phyloP scores from a whole-genome alignment of 1,140 invertebrate genomes.

The Drosophila nasuta region DNA sequence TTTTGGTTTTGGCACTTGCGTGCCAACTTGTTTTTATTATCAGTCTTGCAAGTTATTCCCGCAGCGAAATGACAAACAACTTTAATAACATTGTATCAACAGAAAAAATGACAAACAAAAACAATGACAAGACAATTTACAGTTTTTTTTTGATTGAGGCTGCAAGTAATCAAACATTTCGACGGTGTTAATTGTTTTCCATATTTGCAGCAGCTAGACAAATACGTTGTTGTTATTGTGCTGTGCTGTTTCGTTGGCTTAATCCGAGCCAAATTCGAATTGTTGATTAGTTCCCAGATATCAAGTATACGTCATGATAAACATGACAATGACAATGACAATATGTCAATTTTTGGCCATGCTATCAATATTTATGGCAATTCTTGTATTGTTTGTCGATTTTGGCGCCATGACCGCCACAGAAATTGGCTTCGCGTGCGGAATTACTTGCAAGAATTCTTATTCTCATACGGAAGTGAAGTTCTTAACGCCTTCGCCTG shows the following conservation, averaged over 20 bases:
- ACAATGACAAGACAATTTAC: constrained; percentile 35
- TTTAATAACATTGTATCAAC: background rate
- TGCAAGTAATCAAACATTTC: constrained; percentile 52
- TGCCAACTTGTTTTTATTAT: background rate
- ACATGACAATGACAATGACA: constrained; percentile 62
- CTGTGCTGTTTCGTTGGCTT: constrained; percentile 25
- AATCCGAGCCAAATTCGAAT: constrained; percentile 47
- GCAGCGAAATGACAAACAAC: constrained; percentile 4
- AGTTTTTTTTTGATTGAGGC: background rate
- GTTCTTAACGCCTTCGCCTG: constrained; percentile 24
- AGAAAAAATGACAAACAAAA: constrained; percentile 14
- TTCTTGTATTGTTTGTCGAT: constrained; percentile 10
- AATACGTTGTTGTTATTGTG: constrained; percentile 35
- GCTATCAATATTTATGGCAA: constrained; percentile 18
- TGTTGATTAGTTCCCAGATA: constrained; percentile 60
- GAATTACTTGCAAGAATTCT: constrained; percentile 59
- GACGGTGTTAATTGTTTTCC: constrained; percentile 56
- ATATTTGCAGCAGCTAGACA: constrained; percentile 17
- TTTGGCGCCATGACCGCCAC: constrained; percentile 29
- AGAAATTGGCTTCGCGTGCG: constrained; percentile 36
- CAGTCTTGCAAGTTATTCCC: background rate
- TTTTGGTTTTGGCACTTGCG: background rate
- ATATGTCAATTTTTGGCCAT: constrained; percentile 25
- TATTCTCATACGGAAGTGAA: constrained; percentile 56
- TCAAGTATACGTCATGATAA: constrained; percentile 63